These are phyloP conservation scores for Mythimna loreyi DNA, from an alignment of 2,888 invertebrate species.

Conservation along the genomic window DNA sequence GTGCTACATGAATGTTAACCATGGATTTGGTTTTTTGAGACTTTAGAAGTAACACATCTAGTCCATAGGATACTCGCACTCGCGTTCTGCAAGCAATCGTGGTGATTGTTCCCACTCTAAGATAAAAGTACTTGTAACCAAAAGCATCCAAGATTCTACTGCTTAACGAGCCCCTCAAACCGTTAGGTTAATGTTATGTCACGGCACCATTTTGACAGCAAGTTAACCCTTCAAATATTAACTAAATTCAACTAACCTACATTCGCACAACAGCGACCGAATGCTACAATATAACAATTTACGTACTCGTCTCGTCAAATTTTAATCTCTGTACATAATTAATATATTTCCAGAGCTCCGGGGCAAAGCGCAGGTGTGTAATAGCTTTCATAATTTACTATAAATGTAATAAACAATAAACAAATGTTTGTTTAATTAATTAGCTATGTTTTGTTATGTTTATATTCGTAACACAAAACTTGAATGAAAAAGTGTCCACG, in stretches of 20 bases:
- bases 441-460: too few relatives aligned
- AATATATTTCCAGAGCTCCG: conserved; percentile 65
- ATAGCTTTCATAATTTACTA: conserved; percentile 62
- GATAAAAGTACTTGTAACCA: not conserved
- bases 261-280: conserved; percentile 24
- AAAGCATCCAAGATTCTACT: not conserved
- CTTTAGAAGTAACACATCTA: too few relatives aligned
- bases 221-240: conserved; percentile 25
- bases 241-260: conserved; percentile 30
- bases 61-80: too few relatives aligned
- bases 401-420: conserved; percentile 48
- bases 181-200: not conserved
- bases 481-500: too few relatives aligned
- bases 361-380: conserved; percentile 62
- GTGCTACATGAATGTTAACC: too few relatives aligned
- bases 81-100: too few relatives aligned
- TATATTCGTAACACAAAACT: too few relatives aligned
- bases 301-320: conserved; percentile 67
- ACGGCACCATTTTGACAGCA: not conserved
- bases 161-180: not conserved
- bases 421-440: conserved; percentile 43
- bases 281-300: conserved; percentile 43
- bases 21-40: too few relatives aligned
- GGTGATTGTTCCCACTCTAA: too few relatives aligned
- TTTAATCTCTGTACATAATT: conserved; percentile 70